Evolutionary conservation across 1,140 invertebrate species (phyloP).

Genomic region (Kradibia gibbosae): DNA sequence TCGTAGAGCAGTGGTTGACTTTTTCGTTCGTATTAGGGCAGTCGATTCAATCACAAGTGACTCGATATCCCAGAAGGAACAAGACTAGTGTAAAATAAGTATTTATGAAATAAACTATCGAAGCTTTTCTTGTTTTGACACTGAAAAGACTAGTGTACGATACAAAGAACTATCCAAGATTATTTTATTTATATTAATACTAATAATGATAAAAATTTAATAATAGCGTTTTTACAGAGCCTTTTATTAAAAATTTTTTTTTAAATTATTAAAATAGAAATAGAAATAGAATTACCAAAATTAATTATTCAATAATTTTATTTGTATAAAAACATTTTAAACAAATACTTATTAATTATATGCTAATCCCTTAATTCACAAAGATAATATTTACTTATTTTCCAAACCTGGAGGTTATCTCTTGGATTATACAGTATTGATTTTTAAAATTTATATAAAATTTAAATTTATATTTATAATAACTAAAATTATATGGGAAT

Average conservation of each 20-base stretch:
- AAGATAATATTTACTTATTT: background rate
- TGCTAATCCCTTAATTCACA: constrained; percentile 27
- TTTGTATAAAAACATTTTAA: background rate
- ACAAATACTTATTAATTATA: constrained; percentile 23
- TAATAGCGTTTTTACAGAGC: too few species aligned
- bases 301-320: constrained; percentile 21
- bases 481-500: too few species aligned
- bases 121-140: background rate
- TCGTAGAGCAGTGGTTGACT: constrained; percentile 2
- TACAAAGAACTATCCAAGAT: too few species aligned
- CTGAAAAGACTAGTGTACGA: too few species aligned
- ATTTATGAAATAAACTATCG: background rate
- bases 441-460: too few species aligned
- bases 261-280: too few species aligned
- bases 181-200: too few species aligned
- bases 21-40: background rate
- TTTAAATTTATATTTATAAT: too few species aligned
- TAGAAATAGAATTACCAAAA: background rate
- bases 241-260: too few species aligned
- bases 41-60: constrained; percentile 38
- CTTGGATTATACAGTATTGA: constrained; percentile 1
- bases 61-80: background rate
- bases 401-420: background rate
- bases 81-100: background rate
- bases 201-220: too few species aligned